Evolutionary conservation across 1,140 invertebrate species (phyloP).

Genomic region (Notospermus geniculatus): DNA sequence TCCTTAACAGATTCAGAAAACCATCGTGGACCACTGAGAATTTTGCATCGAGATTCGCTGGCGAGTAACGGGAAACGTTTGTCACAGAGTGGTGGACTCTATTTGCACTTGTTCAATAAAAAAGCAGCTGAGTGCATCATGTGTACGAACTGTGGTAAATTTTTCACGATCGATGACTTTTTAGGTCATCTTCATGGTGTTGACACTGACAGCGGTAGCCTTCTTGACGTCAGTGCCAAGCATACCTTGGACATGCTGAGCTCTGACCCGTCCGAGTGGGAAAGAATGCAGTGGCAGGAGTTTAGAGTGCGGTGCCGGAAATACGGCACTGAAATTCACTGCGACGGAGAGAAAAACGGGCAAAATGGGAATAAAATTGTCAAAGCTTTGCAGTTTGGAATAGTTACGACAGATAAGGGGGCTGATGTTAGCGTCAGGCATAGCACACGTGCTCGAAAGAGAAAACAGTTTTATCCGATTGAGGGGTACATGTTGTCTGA

Average conservation of each 20-base stretch:
- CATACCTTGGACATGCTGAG: slow-evolving; percentile 32
- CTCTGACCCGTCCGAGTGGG: slow-evolving; percentile 29
- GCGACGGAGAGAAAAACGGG: not conserved
- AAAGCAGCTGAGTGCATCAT: slow-evolving; percentile 37
- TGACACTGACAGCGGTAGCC: slow-evolving; percentile 22
- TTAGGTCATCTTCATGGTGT: slow-evolving; percentile 37
- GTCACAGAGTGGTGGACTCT: slow-evolving; percentile 39
- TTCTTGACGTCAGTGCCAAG: slow-evolving; percentile 26
- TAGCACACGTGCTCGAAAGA: slow-evolving; percentile 42
- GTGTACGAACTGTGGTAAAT: slow-evolving; percentile 41
- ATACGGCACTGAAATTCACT: not conserved
- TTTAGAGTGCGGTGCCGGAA: not conserved
- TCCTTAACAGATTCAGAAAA: too few species aligned
- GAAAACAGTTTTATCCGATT: slow-evolving; percentile 47
- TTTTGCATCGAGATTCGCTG: too few species aligned
- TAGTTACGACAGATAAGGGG: not conserved
- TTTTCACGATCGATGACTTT: slow-evolving; percentile 42
- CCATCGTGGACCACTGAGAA: too few species aligned
- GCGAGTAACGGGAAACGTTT: too few species aligned
- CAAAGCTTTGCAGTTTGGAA: not conserved
- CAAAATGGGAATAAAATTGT: not conserved
- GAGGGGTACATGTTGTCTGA: slow-evolving; percentile 38
- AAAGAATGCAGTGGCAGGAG: slow-evolving; percentile 33
- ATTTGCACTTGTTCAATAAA: slow-evolving; percentile 38
- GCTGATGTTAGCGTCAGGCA: slow-evolving; percentile 1